phyloP scores from a whole-genome alignment of 2,888 invertebrate genomes.

The Dione vanillae region DNA sequence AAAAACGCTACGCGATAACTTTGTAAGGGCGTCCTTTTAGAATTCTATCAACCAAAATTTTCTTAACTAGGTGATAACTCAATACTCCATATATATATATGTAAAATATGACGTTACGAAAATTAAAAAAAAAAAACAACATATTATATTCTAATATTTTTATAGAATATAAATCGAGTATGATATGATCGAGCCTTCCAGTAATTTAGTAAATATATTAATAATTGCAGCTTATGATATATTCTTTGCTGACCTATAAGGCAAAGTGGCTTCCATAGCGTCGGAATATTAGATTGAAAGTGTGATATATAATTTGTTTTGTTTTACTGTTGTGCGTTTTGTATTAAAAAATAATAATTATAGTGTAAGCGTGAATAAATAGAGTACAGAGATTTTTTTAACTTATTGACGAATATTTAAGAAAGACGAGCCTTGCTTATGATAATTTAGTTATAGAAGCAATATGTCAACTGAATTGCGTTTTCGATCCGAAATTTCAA shows the following conservation, averaged over 20 bases:
- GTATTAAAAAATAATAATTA: constrained; percentile 66
- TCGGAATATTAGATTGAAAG: constrained; percentile 72
- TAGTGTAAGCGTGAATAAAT: constrained; percentile 71
- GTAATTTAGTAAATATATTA: constrained; percentile 79
- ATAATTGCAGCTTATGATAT: constrained; percentile 72
- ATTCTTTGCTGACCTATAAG: constrained; percentile 77
- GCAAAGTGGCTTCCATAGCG: constrained; percentile 77
- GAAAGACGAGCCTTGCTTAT: constrained; percentile 84
- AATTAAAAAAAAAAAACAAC: constrained; percentile 60
- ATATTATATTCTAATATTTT: constrained; percentile 82
- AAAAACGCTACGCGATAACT: constrained; percentile 55
- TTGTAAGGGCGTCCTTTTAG: constrained; percentile 57
- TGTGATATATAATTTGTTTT: constrained; percentile 82
- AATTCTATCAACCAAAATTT: constrained; percentile 55
- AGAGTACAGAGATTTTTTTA: constrained; percentile 67
- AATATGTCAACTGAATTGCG: constrained; percentile 58
- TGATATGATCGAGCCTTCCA: constrained; percentile 83
- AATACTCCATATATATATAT: constrained; percentile 77
- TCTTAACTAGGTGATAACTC: constrained; percentile 45
- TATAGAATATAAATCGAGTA: constrained; percentile 81
- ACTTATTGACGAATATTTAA: constrained; percentile 80
- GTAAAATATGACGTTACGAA: constrained; percentile 70
- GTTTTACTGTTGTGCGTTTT: constrained; percentile 83
- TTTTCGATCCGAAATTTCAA: constrained; percentile 57
- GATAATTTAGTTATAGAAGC: constrained; percentile 78